Conservation (phyloP, 1,140 invertebrate species). For the Gerris buenoi region DNA sequence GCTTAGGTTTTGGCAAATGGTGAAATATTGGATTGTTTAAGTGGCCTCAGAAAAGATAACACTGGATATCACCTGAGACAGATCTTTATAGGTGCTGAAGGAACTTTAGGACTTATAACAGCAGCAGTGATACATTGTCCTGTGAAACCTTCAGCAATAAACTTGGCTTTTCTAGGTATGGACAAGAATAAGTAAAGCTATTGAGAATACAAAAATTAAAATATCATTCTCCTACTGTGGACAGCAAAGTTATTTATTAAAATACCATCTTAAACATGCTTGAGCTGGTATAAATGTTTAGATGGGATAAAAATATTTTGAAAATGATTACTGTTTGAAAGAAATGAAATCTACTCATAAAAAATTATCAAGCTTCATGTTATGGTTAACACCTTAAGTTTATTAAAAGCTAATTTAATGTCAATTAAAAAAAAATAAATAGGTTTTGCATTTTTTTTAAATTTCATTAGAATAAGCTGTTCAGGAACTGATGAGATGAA, state of each 20-base stretch:
- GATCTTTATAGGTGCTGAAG: constrained; percentile 47
- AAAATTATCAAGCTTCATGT: too few species aligned
- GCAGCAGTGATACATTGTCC: constrained; percentile 81
- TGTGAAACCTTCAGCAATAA: constrained; percentile 55
- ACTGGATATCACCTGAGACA: constrained; percentile 46
- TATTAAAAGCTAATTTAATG: too few species aligned
- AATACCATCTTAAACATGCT: constrained; percentile 3
- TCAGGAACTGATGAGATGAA: too few species aligned
- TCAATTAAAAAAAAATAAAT: too few species aligned
- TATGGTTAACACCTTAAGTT: too few species aligned
- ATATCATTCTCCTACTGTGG: too few species aligned
- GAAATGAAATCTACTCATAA: too few species aligned
- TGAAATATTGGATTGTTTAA: constrained; percentile 5
- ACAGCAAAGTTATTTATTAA: neutral
- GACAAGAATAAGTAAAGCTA: neutral
- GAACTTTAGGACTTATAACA: constrained; percentile 36
- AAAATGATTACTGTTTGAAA: too few species aligned
- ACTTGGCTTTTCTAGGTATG: constrained; percentile 72
- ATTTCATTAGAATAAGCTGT: too few species aligned
- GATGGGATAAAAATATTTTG: too few species aligned
- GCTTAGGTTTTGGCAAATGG: constrained; percentile 11
- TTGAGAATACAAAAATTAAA: too few species aligned
- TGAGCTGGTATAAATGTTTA: constrained; percentile 23
- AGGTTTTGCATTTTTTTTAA: too few species aligned
- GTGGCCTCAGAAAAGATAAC: constrained; percentile 40